Evolutionary conservation across 2,797 vertebrate genomes (phyloP).

Genomic region (Delichon dasypus): DNA sequence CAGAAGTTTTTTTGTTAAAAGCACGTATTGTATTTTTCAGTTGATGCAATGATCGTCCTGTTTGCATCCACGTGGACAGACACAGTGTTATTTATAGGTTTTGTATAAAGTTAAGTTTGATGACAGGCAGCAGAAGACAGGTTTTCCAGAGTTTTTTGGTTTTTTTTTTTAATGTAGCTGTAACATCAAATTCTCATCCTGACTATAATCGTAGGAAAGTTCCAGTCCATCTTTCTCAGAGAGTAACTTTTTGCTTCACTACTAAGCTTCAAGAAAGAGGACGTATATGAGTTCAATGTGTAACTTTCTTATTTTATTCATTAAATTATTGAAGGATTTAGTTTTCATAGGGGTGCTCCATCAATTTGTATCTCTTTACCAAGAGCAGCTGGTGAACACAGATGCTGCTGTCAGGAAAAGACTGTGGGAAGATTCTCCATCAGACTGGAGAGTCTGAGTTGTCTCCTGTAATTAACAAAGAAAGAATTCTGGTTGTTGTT

Average conservation of each 20-base stretch:
- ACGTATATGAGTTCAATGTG: background rate
- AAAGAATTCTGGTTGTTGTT: background rate
- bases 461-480: rapidly evolving
- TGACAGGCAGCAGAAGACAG: background rate
- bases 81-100: background rate
- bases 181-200: background rate
- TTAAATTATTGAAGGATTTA: background rate
- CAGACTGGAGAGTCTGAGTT: background rate
- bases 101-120: background rate
- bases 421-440: no score
- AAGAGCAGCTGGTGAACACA: background rate
- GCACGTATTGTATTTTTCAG: background rate
- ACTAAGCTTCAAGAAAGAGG: background rate
- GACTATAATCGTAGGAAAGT: background rate
- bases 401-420: background rate
- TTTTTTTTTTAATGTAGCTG: background rate
- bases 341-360: background rate
- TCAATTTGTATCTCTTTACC: background rate
- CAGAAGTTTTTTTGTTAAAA: background rate
- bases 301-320: background rate
- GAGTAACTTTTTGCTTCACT: background rate
- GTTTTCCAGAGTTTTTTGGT: background rate
- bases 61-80: background rate
- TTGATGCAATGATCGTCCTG: background rate
- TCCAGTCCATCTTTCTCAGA: background rate